Evolutionary conservation across 2,797 vertebrate species (phyloP).

Genomic region (Mus caroli): DNA sequence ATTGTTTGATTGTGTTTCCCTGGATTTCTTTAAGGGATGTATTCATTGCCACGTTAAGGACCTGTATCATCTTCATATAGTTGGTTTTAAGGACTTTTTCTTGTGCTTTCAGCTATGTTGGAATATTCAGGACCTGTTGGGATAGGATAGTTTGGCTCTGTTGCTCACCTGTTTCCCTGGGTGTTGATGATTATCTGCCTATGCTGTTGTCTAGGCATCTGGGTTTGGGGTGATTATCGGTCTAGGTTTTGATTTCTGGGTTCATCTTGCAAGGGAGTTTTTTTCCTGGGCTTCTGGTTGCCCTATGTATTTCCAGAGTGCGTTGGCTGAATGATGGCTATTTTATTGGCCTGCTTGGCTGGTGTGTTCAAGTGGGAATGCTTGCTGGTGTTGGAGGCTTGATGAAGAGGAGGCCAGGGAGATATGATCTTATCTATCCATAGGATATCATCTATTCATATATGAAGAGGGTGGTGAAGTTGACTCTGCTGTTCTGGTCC

Average conservation of each 20-base stretch:
- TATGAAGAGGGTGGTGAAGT: not conserved
- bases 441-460: not conserved
- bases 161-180: not conserved
- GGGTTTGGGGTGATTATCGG: not conserved
- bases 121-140: not conserved
- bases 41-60: not conserved
- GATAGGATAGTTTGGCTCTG: not conserved
- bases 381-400: not conserved
- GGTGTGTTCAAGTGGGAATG: not conserved
- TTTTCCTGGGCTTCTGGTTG: not conserved
- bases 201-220: not conserved
- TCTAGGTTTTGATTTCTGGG: not conserved
- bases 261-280: not conserved
- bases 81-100: not conserved
- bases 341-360: not conserved
- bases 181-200: not conserved
- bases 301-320: not conserved
- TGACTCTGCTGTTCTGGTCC: not conserved
- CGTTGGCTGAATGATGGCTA: not conserved
- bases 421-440: not conserved
- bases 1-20: not conserved
- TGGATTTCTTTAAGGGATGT: not conserved
- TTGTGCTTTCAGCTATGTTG: not conserved
- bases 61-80: not conserved
- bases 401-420: not conserved